Conservation (phyloP, 1,140 invertebrate species). For the Zaprionus gabonicus region DNA sequence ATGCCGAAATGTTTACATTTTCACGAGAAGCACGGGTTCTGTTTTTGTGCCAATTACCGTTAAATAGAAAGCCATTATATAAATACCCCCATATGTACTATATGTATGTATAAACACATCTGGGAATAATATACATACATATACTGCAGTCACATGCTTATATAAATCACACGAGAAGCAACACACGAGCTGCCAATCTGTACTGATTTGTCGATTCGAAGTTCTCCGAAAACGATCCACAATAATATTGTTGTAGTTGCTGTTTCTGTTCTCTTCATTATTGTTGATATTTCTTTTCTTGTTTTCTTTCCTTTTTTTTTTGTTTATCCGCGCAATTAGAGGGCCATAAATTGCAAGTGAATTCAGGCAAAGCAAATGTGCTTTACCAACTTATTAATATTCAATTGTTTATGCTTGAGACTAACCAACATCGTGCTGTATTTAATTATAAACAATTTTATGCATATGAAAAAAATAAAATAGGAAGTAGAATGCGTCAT, state of each 20-base stretch:
- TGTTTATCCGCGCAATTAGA: constrained; percentile 65
- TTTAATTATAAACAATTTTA: not conserved
- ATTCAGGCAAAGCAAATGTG: constrained; percentile 28
- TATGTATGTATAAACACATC: not conserved
- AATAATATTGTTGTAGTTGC: constrained; percentile 25
- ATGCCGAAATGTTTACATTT: constrained; percentile 44
- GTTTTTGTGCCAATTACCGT: constrained; percentile 61
- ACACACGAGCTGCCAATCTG: constrained; percentile 19
- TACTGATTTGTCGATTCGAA: constrained; percentile 18
- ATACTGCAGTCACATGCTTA: constrained; percentile 54
- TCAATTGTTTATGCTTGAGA: constrained; percentile 29
- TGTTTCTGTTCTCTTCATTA: not conserved
- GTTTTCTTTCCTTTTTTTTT: constrained; percentile 20
- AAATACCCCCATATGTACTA: constrained; percentile 23
- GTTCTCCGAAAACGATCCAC: constrained; percentile 17
- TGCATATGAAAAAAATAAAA: not conserved
- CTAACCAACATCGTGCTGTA: not conserved
- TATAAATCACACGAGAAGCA: constrained; percentile 26
- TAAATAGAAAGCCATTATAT: constrained; percentile 53
- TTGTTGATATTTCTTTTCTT: not conserved
- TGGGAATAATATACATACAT: not conserved
- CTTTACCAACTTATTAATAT: constrained; percentile 11
- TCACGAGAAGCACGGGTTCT: constrained; percentile 57
- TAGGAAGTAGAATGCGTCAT: not conserved
- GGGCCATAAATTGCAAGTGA: constrained; percentile 47